Evolutionary conservation across 2,797 vertebrate species (phyloP), one percentile per base, ranked within the genome.

Genomic region (Notamacropus eugenii): DNA sequence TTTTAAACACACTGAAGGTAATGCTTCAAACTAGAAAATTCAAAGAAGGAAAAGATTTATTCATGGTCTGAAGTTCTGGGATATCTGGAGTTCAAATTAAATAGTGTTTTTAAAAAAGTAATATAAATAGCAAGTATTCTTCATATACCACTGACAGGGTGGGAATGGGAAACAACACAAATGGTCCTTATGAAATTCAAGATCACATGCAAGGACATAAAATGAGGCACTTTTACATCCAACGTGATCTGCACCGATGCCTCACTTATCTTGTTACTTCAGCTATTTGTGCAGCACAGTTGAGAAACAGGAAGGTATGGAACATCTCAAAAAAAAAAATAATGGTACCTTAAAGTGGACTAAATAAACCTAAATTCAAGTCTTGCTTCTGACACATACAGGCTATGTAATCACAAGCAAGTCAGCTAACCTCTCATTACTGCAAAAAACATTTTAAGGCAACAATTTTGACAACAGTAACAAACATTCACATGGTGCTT

Each of bases 191-290:
- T 46, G 8, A 82, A 82, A 82, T 82, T 82, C n/a, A 82, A 46
- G 9, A 50, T 87, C 50, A 87, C 40, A 87, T 28, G 40, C 40
- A 87, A 87, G 10, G 46, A 87, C 3, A 87, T 4, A 87, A 82
- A 87, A 87, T 87, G 22, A 27, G 40, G 22, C 40, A 87, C 74
- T 46, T 46, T 27, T 50, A 87, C 50, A 87, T 50, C 24, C 74
- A 87, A 50, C 50, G 24, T 46, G 24, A 87, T 87, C 40, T 50
- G 5, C 74, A 46, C 40, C 50, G 40, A 46, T 50, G 27, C 40
- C 94, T 95, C n/a, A 59, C 34, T 57, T 90, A 96, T 93, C 91
- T 58, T 94, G 91, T 29, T 90, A 90, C 31, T 52, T 55, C n/a
- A 50, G 46, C 54, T 34, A 27, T 0, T 29, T 24, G 93, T 54